A percentile compares a stretch with the other conserved stretches of the same genome.
These are phyloP conservation scores for Catostomus latipinnis DNA, from an alignment of 2,797 vertebrate genomes.

Conservation along the genomic window DNA sequence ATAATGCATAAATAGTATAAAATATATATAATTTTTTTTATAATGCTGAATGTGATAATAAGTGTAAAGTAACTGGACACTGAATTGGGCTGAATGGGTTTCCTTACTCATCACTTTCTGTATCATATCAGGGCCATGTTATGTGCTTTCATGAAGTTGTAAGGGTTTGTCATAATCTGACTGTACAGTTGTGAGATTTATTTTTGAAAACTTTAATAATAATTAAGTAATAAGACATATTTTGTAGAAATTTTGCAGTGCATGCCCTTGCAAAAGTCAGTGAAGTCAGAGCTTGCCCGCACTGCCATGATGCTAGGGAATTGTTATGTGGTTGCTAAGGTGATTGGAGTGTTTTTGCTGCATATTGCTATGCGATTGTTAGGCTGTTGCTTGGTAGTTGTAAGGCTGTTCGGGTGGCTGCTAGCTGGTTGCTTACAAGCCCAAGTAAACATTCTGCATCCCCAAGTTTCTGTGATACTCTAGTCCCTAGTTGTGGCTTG, in stretches of 20 bases:
- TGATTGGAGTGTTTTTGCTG: neutral
- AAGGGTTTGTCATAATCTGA: neutral
- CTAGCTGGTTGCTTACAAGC: no score
- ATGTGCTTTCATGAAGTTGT: neutral
- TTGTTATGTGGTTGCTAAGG: neutral
- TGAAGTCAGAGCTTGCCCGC: neutral
- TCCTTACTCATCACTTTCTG: neutral
- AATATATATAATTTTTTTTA: no score
- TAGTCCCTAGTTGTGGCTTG: no score
- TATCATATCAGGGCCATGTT: neutral
- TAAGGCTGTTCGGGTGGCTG: neutral
- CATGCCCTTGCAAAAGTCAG: neutral
- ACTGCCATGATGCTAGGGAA: neutral
- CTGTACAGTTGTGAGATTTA: neutral
- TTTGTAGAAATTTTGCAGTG: neutral
- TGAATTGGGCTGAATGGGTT: neutral
- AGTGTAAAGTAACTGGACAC: neutral
- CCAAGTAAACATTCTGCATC: no score
- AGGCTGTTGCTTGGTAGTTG: neutral
- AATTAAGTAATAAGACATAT: neutral
- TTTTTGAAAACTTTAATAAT: neutral
- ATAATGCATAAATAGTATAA: neutral
- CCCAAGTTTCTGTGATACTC: no score
- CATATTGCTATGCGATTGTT: neutral
- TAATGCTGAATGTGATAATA: neutral